Percentiles rank a stretch among this genome's conserved stretches.
phyloP scores from a whole-genome alignment of 2,113 vertebrate species.

The Grammomys dolichurus region DNA sequence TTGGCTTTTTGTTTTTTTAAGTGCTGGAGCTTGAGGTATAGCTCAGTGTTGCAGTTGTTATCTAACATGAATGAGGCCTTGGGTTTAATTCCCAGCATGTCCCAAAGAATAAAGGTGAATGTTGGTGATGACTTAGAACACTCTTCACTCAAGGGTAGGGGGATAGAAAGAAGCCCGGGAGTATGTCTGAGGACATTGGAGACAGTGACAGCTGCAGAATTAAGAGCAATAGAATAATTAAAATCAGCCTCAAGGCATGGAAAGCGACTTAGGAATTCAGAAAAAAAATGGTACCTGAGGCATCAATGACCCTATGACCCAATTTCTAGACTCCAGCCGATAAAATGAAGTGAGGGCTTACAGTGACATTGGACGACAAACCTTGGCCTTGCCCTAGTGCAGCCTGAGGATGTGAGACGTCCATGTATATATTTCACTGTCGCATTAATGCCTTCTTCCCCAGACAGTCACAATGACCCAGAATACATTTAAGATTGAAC shows the following conservation, averaged over 20 bases:
- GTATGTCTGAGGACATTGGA: not conserved
- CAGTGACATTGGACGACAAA: not conserved
- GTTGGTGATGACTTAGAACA: not conserved
- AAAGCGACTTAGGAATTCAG: not conserved
- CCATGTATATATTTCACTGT: not conserved
- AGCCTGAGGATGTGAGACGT: slow-evolving; percentile 13
- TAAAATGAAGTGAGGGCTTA: not conserved
- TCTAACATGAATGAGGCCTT: not conserved
- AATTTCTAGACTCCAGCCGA: not conserved
- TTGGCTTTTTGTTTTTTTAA: not conserved
- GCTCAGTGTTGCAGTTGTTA: not conserved
- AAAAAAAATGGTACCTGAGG: not conserved
- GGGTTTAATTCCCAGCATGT: not conserved
- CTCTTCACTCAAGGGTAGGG: not conserved
- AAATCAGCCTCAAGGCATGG: not conserved
- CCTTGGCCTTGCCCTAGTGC: not conserved
- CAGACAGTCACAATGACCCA: not conserved
- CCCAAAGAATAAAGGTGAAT: not conserved
- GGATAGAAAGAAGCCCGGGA: not conserved
- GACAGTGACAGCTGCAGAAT: not conserved
- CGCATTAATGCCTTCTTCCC: not conserved
- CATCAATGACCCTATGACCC: not conserved
- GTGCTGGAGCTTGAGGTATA: too few relatives aligned
- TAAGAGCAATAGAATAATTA: not conserved
- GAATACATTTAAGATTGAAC: slow-evolving; percentile 27